Evolutionary conservation across 2,113 vertebrate genomes (phyloP), one percentile per base, ranked within the genome.

Genomic region (Gopherus evgoodei): DNA sequence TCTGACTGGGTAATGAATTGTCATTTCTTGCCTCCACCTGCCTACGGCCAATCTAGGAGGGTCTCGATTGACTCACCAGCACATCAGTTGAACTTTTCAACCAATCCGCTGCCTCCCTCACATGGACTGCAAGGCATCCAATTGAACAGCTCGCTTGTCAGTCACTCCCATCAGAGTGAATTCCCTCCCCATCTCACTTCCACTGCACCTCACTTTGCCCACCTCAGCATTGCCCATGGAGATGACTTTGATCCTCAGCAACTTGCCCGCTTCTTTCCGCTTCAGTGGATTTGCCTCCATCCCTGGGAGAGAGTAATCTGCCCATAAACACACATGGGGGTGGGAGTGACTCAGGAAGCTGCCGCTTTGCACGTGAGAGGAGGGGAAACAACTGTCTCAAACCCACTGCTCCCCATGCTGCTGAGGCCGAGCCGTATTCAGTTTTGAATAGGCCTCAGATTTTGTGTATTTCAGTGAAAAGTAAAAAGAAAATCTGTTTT

Each of bases 171-270:
- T 8, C 2, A 3, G 59, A 42, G 75, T 97, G 97, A 98, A 98
- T 98, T 24, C 56, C 27, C 35, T 27, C 25, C 12, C 83, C 57
- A 62, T 72, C 8, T 81, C 12, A 84, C 62, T 14, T 31, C 92
- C 95, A 87, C 92, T 11, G 49, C 56, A 29, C 3, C 31, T 98
- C 97, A 99, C 99, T 99, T 99, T 99, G 9, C 99, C 99, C 90
- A 99, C 99, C 95, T 99, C 99, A 4, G 99, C 99, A 96, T 99
- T 99, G 59, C 99, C 99, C 96, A 99, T 99, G 94, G 99, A 99
- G 96, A 99, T 99, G 11, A 99, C 99, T 97, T 99, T 99, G 91
- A 99, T 99, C 31, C 99, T 98, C 80, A 99, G 97, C 3, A 99
- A 98, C 25, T 99, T 99, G 96, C 99, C 98, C 54, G 97, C 97